phyloP scores from a whole-genome alignment of 1,140 invertebrate genomes.

The Leguminivora glycinivorella region DNA sequence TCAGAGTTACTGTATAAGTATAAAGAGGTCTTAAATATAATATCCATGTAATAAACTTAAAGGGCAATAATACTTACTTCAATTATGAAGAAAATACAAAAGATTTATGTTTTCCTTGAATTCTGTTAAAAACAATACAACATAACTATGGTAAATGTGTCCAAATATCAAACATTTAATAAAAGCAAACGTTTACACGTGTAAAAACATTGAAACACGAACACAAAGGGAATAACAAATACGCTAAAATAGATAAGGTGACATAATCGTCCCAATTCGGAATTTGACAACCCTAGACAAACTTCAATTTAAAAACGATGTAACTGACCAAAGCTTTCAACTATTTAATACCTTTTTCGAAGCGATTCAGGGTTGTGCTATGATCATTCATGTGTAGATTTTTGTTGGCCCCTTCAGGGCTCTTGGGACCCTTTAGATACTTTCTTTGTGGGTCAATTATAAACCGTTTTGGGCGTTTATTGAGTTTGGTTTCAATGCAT shows the following conservation, averaged over 20 bases:
- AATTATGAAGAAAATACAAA: no score
- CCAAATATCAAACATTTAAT: no score
- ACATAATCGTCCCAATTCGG: background rate
- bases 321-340: background rate
- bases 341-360: background rate
- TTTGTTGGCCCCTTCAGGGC: background rate
- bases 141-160: no score
- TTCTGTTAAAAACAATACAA: no score
- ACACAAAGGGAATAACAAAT: background rate
- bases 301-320: background rate
- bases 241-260: no score
- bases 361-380: background rate
- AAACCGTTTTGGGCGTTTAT: background rate
- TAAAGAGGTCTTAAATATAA: no score
- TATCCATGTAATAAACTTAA: no score
- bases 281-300: background rate
- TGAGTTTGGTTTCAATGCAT: constrained; percentile 12
- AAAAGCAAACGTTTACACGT: background rate
- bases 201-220: background rate
- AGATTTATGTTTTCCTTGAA: no score
- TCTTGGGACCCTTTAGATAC: background rate
- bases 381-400: background rate
- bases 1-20: no score
- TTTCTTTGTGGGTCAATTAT: background rate
- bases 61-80: no score